Evolutionary conservation across 2,113 vertebrate genomes (phyloP).

Genomic region (Gadus macrocephalus): DNA sequence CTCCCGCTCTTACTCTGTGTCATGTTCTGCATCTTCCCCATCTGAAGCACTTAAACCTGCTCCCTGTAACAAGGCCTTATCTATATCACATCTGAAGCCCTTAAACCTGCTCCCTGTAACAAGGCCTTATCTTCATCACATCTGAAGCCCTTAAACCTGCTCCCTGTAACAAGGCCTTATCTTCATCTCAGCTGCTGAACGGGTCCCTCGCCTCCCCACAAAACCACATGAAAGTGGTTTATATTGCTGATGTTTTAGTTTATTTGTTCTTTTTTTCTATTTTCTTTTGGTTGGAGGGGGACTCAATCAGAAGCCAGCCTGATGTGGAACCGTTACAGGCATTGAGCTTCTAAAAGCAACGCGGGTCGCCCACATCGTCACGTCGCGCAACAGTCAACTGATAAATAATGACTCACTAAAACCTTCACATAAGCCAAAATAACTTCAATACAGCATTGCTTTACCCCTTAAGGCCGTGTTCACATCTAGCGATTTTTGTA

Average conservation of each 20-base stretch:
- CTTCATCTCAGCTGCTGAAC: not conserved
- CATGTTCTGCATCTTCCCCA: conserved; percentile 72
- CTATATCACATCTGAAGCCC: not conserved
- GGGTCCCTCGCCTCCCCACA: no score
- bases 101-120: conserved; percentile 70
- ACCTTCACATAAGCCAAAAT: not conserved
- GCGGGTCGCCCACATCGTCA: no score
- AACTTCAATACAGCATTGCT: not conserved
- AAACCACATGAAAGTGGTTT: no score
- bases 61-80: not conserved
- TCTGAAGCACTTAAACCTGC: conserved; percentile 63
- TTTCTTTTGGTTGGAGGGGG: not conserved
- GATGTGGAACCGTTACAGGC: no score
- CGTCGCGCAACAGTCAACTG: no score
- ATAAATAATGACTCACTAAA: not conserved
- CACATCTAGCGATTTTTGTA: no score
- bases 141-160: no score
- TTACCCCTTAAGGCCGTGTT: not conserved
- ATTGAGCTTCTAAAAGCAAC: no score
- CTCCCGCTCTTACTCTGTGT: conserved; percentile 44
- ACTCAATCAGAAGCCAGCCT: no score
- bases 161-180: not conserved
- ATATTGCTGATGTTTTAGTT: no score
- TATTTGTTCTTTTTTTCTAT: not conserved
- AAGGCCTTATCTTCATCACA: conserved; percentile 78